These are phyloP conservation scores for Aurelia sp. DNA, from an alignment of 30 jellyfish, hydroid and myxozoan genomes.

Conservation along the genomic window DNA sequence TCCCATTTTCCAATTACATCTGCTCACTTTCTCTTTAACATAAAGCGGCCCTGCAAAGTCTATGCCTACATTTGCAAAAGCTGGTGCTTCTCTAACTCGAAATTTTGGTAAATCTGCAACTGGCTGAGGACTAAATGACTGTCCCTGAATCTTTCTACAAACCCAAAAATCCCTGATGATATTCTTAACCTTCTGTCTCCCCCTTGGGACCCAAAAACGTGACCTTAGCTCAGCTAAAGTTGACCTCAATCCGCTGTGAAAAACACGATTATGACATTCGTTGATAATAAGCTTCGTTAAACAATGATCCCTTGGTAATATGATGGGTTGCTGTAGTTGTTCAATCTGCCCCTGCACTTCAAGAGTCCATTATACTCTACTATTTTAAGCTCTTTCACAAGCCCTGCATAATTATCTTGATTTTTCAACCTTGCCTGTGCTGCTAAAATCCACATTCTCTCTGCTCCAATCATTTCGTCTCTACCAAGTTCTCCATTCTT, in stretches of 20 bases:
- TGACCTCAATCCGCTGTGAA: too few relatives aligned
- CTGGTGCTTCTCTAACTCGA: slow-evolving; percentile 36
- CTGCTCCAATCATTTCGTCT: slow-evolving; percentile 23
- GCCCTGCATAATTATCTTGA: neutral
- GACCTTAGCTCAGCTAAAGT: too few relatives aligned
- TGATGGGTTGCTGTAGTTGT: neutral
- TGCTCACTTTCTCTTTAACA: slow-evolving; percentile 1
- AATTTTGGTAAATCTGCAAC: slow-evolving; percentile 47
- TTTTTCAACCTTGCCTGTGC: slow-evolving; percentile 14
- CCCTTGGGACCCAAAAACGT: too few relatives aligned
- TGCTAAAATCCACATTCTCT: slow-evolving; percentile 32
- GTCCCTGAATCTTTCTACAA: neutral
- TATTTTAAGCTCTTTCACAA: too few relatives aligned
- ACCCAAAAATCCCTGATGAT: neutral
- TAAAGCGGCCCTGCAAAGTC: slow-evolving; percentile 66
- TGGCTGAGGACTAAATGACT: slow-evolving; percentile 17
- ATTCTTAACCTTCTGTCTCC: neutral
- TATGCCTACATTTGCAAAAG: neutral
- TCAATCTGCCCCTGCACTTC: neutral
- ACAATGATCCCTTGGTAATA: too few relatives aligned
- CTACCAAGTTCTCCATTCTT: neutral
- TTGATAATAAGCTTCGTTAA: too few relatives aligned
- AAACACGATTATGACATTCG: too few relatives aligned
- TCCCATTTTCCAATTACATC: slow-evolving; percentile 1
- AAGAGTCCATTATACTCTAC: too few relatives aligned